Base-by-base conservation (phyloP, 2,888 invertebrate species). In the Acanthacorydalis orientalis region DNA sequence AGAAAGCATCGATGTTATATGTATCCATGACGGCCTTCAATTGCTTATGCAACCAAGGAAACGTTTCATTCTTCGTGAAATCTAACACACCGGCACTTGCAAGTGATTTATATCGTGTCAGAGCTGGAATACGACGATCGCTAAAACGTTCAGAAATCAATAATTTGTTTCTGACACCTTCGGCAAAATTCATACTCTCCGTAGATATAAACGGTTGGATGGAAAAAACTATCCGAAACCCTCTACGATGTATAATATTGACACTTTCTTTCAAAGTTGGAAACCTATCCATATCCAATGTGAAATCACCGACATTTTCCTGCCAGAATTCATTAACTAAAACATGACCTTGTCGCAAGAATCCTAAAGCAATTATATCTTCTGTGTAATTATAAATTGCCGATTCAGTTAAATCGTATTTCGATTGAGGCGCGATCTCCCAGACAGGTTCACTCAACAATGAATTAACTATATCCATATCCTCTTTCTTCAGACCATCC, bases 201-300 rank as follows among this genome's bases (percentile, higher is more conserved):
- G 89, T 87, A 46, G 85, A 83, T 33, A 92, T 81, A 60, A 88
- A 93, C 0, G 93, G 92, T 59, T 91, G 90, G 0, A 92, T 76
- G n/a, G 88, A 83, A 53, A 93, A 79, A 0, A 84, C 85, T 11
- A 93, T 81, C 57, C 85, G 78, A 53, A 92, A 93, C 1, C 90
- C 90, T 52, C 89, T 70, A 33, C 90, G 72, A 53, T 83, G 83
- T 35, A 91, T 71, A 46, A 86, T 82, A 55, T 84, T 80, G 7
- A 90, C 80, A 2, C 84, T 84, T 49, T 80, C 78, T 48, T 81
- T 79, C 54, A 89, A 71, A 0, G 80, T 81, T 42, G 81, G 80
- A 59, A 93, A 93, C 49, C 89, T 69, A 31, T 67, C 69, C 0
- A 68, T 68, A 61, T 95, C 90, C n/a, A 95, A 77, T 0, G 77